These are phyloP conservation scores for Betta splendens DNA, from an alignment of 2,797 vertebrate genomes.

Conservation along the genomic window DNA sequence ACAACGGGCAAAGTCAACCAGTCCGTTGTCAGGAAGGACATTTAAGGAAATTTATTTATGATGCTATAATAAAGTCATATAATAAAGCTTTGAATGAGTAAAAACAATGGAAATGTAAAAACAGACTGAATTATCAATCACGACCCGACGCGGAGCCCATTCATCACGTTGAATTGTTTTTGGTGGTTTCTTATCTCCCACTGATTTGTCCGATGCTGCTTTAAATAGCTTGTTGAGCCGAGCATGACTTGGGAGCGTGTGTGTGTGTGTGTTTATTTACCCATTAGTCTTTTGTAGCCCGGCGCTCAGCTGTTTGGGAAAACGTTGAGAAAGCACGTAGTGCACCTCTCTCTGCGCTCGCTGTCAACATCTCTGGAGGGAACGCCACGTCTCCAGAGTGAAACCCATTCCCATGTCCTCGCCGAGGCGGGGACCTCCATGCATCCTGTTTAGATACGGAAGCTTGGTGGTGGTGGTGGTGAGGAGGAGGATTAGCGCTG, in stretches of 20 bases:
- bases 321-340: conserved; percentile 6
- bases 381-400: conserved; percentile 30
- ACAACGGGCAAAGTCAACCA: no score
- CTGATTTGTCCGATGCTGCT: background rate
- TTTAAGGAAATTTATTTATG: no score
- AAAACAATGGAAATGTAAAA: no score
- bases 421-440: conserved; percentile 41
- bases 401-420: conserved; percentile 44
- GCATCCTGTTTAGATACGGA: conserved; percentile 69
- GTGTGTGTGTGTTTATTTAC: background rate
- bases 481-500: conserved; percentile 47
- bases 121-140: no score
- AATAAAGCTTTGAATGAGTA: no score
- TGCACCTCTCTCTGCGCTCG: conserved; percentile 4
- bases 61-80: no score
- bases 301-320: background rate
- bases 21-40: no score
- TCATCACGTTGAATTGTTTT: no score
- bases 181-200: fast-evolving
- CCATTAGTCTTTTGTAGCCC: background rate
- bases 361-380: conserved; percentile 20
- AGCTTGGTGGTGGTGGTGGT: no score
- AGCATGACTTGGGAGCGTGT: background rate
- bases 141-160: no score
- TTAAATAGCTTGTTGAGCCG: conserved; percentile 6